Percentiles rank a stretch among this genome's conserved stretches.
These are phyloP conservation scores for Epinotia nisella DNA, from an alignment of 2,888 invertebrate species.

Conservation along the genomic window DNA sequence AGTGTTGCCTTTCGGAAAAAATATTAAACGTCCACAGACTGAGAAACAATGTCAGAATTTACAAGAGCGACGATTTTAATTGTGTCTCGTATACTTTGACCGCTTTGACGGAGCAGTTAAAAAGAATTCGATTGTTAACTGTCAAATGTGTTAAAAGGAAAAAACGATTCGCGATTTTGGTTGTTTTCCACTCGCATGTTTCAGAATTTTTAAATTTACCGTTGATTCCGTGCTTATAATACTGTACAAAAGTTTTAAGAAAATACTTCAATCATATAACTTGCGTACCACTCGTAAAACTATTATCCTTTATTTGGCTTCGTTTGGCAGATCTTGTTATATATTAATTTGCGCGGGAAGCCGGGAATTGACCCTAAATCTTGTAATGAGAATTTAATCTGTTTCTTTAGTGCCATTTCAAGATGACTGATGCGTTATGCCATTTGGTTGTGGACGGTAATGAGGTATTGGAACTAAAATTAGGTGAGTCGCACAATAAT, in stretches of 20 bases:
- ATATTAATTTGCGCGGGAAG: constrained; percentile 60
- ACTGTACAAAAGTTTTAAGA: background rate
- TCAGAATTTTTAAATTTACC: constrained; percentile 30
- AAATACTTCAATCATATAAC: background rate
- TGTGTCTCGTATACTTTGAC: constrained; percentile 3
- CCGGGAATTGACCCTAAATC: constrained; percentile 49
- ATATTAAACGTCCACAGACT: constrained; percentile 10
- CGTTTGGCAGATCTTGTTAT: constrained; percentile 25
- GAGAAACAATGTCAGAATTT: background rate
- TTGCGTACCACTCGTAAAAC: background rate
- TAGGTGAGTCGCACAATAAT: constrained; percentile 66
- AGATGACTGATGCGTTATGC: constrained; percentile 79
- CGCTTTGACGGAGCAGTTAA: background rate
- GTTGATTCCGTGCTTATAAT: background rate
- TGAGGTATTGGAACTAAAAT: constrained; percentile 83
- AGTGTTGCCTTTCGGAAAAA: constrained; percentile 55
- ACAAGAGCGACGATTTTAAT: constrained; percentile 16
- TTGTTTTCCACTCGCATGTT: constrained; percentile 10
- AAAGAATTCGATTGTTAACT: background rate
- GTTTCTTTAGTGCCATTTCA: constrained; percentile 46
- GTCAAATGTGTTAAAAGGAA: background rate
- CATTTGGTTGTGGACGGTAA: constrained; percentile 84
- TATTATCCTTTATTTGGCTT: constrained; percentile 20
- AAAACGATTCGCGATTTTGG: constrained; percentile 6
- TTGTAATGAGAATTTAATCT: constrained; percentile 40